Evolutionary conservation across 2,888 invertebrate genomes (phyloP), one percentile per base, ranked within the genome.

Genomic region (Colostygia pectinataria): DNA sequence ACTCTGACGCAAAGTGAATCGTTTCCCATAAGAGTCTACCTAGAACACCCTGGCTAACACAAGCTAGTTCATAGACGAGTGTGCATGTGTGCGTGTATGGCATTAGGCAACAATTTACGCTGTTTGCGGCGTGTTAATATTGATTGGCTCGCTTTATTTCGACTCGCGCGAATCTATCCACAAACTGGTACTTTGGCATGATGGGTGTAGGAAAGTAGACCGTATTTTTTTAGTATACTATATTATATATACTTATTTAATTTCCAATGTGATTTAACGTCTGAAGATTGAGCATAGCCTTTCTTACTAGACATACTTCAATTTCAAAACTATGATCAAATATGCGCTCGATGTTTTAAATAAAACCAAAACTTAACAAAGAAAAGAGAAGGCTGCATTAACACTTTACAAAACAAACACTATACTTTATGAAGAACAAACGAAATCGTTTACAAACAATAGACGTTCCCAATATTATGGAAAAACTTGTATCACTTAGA

Each of bases 31-130:
- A 37, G 38, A 51, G 45, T 40, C 25, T 18, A 20, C 23, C 23
- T 13, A 29, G 29, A 55, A 61, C 87, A 83, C 65, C 79, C 87
- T 80, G 66, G 73, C 57, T 77, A 80, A 52, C 55, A 65, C 79
- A 72, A 69, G 74, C 72, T 72, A 69, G 67, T 71, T 75, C 71
- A 76, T 67, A 68, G 68, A 72, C 72, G 68, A 64, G 55, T 53
- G 61, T 55, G 64, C 42, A 50, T 68, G 81, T 84, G 85, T 88
- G 88, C 65, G 88, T 74, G 80, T 74, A 73, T 74, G 81, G 87
- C 87, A 89, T 89, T 89, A 89, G 89, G 89, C 89, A 89, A 90
- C 89, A 88, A 89, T 90, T 90, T 89, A 89, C 90, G 88, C 88
- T 89, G 90, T 89, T 90, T 89, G 90, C 81, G 89, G 90, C 82